Percentiles rank a stretch among this genome's conserved stretches.
Conservation (phyloP, 1,140 invertebrate species). For the Atopsyche davidsoni region DNA sequence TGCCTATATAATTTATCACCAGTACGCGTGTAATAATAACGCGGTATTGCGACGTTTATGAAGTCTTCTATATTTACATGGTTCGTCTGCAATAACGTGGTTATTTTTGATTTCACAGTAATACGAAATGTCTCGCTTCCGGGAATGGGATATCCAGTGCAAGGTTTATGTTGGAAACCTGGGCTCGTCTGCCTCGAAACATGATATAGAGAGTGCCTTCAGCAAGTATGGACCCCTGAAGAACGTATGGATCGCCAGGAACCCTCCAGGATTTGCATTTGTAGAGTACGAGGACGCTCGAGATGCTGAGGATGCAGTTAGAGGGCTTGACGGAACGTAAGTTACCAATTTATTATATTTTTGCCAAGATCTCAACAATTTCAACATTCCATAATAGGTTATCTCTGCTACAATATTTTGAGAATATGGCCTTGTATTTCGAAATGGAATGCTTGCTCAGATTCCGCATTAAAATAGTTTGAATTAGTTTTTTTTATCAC, state of each 20-base stretch:
- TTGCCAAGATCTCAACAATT: too few species aligned
- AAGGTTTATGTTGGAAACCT: constrained; percentile 99
- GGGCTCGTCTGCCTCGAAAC: constrained; percentile 83
- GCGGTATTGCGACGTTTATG: too few species aligned
- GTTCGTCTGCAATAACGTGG: neutral
- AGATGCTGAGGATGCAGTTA: constrained; percentile 94
- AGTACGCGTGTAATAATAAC: too few species aligned
- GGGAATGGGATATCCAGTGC: constrained; percentile 89
- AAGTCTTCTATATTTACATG: too few species aligned
- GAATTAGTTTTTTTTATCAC: too few species aligned
- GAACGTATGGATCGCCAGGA: constrained; percentile 96
- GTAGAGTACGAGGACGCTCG: constrained; percentile 96
- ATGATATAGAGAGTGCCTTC: constrained; percentile 88
- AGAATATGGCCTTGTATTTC: too few species aligned
- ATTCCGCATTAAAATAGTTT: too few species aligned
- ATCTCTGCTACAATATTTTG: too few species aligned
- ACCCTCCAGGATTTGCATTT: constrained; percentile 94
- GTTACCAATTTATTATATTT: constrained; percentile 34
- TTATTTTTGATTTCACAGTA: neutral
- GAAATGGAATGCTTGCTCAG: too few species aligned
- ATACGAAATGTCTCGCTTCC: constrained; percentile 62
- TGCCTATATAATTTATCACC: too few species aligned
- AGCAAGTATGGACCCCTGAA: constrained; percentile 89
- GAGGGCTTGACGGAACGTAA: constrained; percentile 90
- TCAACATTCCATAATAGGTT: too few species aligned